Percentiles rank a stretch among this genome's conserved stretches.
phyloP scores from a whole-genome alignment of 2,113 vertebrate species.

The Tonatia bakeri region DNA sequence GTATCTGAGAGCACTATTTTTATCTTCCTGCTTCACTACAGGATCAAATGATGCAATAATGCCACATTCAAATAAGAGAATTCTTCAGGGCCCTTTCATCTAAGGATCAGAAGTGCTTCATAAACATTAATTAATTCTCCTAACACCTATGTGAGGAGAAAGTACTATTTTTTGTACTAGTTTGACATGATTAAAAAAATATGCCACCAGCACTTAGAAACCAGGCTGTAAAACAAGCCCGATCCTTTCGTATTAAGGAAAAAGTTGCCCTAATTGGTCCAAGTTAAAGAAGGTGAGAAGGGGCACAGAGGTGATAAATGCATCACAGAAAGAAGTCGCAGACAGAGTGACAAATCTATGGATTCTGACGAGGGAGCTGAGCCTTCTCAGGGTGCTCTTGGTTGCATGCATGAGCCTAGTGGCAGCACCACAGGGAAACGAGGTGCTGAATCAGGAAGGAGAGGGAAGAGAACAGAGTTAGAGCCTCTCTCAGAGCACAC shows the following conservation, averaged over 20 bases:
- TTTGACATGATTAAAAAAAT: constrained; percentile 33
- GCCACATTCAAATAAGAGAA: constrained; percentile 39
- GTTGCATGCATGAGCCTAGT: background rate
- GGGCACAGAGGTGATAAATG: constrained; percentile 9
- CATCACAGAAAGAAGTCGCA: background rate
- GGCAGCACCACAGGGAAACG: background rate
- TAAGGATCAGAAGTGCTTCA: constrained; percentile 52
- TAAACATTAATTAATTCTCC: constrained; percentile 72
- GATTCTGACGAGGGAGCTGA: background rate
- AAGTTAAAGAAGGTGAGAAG: background rate
- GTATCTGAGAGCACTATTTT: constrained; percentile 7
- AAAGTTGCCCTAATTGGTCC: constrained; percentile 12
- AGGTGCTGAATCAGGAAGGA: background rate
- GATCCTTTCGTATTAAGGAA: background rate
- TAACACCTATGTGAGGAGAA: constrained; percentile 51
- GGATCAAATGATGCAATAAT: constrained; percentile 40
- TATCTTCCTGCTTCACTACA: background rate
- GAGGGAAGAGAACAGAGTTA: background rate
- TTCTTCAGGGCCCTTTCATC: constrained; percentile 38
- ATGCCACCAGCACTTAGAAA: constrained; percentile 7
- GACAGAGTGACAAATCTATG: background rate
- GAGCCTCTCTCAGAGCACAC: background rate
- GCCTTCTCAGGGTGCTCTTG: background rate
- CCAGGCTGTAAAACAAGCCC: background rate
- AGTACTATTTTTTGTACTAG: constrained; percentile 52